Percentiles rank a stretch among this genome's conserved stretches.
Conservation (phyloP, 2,888 invertebrate genomes). For the Erebia epiphron region DNA sequence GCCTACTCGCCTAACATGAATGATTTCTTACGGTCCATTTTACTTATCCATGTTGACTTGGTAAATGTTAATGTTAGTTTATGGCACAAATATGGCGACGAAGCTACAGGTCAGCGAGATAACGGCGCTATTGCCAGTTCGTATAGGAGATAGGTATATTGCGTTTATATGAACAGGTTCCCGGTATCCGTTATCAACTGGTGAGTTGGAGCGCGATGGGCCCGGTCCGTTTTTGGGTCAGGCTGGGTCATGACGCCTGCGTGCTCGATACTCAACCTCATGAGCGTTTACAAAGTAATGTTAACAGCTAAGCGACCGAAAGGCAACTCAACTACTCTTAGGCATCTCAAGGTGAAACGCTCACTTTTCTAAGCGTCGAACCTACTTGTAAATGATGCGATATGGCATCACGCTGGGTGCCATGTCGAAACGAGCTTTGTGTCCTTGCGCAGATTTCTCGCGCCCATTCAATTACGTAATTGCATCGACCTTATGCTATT, state of each 20-base stretch:
- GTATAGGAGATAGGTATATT: slow-evolving; percentile 42
- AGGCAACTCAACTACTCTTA: slow-evolving; percentile 65
- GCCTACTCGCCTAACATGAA: background rate
- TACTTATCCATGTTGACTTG: slow-evolving; percentile 32
- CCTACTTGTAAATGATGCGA: slow-evolving; percentile 65
- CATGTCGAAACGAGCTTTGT: slow-evolving; percentile 66
- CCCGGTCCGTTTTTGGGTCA: slow-evolving; percentile 78
- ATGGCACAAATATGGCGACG: slow-evolving; percentile 32
- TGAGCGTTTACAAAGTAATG: slow-evolving; percentile 66
- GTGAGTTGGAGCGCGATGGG: slow-evolving; percentile 67
- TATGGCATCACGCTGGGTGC: slow-evolving; percentile 69
- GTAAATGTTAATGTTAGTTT: slow-evolving; percentile 28
- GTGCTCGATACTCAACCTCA: slow-evolving; percentile 62
- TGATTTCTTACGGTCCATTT: slow-evolving; percentile 20
- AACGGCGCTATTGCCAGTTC: slow-evolving; percentile 61
- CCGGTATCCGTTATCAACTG: slow-evolving; percentile 73
- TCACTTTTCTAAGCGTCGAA: slow-evolving; percentile 77
- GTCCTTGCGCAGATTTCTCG: slow-evolving; percentile 77
- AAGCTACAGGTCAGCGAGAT: slow-evolving; percentile 52
- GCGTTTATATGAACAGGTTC: slow-evolving; percentile 67
- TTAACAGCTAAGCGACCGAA: slow-evolving; percentile 72
- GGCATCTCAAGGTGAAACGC: slow-evolving; percentile 76
- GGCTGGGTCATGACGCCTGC: slow-evolving; percentile 80
- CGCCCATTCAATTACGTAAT: slow-evolving; percentile 70
- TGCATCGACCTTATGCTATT: slow-evolving; percentile 50